Conservation (phyloP, 2,888 invertebrate species). For the Heterodera filipjevi region DNA sequence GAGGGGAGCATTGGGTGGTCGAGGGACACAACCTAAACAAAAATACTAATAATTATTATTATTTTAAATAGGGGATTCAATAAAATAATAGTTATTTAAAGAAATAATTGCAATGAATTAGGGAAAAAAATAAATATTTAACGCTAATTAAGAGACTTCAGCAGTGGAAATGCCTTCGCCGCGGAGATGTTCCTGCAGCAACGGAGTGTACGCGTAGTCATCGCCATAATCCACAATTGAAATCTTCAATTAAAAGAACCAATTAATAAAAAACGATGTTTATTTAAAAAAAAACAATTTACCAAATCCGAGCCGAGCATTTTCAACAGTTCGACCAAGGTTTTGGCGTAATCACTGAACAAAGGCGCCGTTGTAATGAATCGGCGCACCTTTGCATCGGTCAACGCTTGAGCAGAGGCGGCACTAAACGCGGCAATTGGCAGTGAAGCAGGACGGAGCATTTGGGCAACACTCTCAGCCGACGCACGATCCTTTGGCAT, state of each 20-base stretch:
- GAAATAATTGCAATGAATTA: conserved; percentile 33
- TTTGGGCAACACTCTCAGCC: conserved; percentile 51
- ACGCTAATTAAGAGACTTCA: conserved; percentile 46
- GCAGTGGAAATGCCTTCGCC: conserved; percentile 53
- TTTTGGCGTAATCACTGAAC: conserved; percentile 52
- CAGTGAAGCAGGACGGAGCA: conserved; percentile 53
- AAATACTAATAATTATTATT: conserved; percentile 37
- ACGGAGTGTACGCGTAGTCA: conserved; percentile 30
- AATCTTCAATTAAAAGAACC: conserved; percentile 53
- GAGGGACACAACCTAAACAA: conserved; percentile 48
- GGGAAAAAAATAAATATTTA: conserved; percentile 41
- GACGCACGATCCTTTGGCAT: conserved; percentile 58
- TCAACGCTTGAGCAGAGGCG: conserved; percentile 49
- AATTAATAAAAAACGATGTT: conserved; percentile 38
- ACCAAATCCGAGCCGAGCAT: conserved; percentile 33
- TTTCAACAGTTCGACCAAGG: conserved; percentile 3
- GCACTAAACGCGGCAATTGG: conserved; percentile 59
- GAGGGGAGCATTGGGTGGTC: conserved; percentile 51
- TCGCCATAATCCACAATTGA: conserved; percentile 55
- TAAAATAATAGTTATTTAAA: neutral
- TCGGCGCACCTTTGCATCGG: conserved; percentile 48
- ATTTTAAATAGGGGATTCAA: too few species aligned
- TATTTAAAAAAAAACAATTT: conserved; percentile 31
- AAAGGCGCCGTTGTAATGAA: conserved; percentile 56
- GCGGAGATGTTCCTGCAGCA: conserved; percentile 48